A percentile compares a stretch with the other conserved stretches of the same genome.
These are phyloP conservation scores for Conger conger DNA, from an alignment of 2,113 vertebrate genomes.

Conservation along the genomic window DNA sequence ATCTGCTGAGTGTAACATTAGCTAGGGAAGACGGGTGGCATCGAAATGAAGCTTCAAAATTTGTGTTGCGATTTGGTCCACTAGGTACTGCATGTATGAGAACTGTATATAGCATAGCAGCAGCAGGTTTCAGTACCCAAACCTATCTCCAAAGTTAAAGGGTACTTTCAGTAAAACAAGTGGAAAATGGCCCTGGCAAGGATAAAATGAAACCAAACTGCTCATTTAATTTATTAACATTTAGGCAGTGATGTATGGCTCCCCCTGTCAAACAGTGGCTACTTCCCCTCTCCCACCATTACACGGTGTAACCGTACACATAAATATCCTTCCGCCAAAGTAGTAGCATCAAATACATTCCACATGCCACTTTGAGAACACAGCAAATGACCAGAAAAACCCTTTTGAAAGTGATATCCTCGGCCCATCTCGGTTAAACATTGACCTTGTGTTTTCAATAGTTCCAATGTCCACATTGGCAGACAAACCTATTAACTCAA, in stretches of 20 bases:
- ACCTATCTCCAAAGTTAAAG: too few relatives aligned
- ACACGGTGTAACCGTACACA: conserved; percentile 10
- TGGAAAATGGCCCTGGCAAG: background rate
- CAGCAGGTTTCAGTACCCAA: too few relatives aligned
- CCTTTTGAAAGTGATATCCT: conserved; percentile 25
- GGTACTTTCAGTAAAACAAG: background rate
- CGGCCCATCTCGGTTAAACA: conserved; percentile 6
- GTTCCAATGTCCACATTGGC: conserved; percentile 13
- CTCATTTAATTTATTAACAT: background rate
- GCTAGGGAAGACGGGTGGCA: too few relatives aligned
- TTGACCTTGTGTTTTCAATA: conserved; percentile 16
- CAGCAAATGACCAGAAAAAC: background rate
- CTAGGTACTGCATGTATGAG: too few relatives aligned
- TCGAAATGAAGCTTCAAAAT: too few relatives aligned
- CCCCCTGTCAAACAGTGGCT: background rate
- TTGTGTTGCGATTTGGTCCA: too few relatives aligned
- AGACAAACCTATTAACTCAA: background rate
- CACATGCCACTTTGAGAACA: conserved; percentile 11
- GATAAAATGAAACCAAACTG: background rate
- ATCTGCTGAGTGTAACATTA: too few relatives aligned
- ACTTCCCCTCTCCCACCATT: background rate
- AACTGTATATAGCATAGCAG: too few relatives aligned
- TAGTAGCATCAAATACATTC: conserved; percentile 23
- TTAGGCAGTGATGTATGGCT: background rate
- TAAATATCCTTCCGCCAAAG: conserved; percentile 8